Evolutionary conservation across 2,888 invertebrate genomes (phyloP).

Genomic region (Parthenolecanium corni): DNA sequence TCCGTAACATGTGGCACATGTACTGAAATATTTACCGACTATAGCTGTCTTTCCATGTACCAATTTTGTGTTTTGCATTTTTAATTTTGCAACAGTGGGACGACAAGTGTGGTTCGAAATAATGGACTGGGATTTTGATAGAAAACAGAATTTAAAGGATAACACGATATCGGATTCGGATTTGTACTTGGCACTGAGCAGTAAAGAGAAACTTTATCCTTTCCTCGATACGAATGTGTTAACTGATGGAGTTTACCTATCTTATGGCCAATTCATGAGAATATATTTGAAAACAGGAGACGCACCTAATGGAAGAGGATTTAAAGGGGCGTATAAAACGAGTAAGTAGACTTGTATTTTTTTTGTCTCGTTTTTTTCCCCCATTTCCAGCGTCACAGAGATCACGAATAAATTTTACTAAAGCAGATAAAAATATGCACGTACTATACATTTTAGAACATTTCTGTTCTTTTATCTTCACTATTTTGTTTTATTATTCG

Average conservation of each 20-base stretch:
- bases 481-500: too few species aligned
- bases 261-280: constrained; percentile 49
- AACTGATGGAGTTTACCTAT: constrained; percentile 56
- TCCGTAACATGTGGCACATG: too few species aligned
- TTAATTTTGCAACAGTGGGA: constrained; percentile 40
- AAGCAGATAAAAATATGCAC: too few species aligned
- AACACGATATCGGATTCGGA: constrained; percentile 16
- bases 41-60: too few species aligned
- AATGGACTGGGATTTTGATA: constrained; percentile 47
- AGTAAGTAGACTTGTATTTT: constrained; percentile 40
- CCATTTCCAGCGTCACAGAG: not conserved
- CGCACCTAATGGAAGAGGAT: constrained; percentile 54
- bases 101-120: constrained; percentile 62
- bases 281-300: constrained; percentile 53
- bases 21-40: too few species aligned
- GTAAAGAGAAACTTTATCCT: constrained; percentile 37
- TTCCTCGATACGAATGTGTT: constrained; percentile 46
- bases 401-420: too few species aligned
- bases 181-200: constrained; percentile 6
- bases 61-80: too few species aligned
- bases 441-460: not conserved
- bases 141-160: constrained; percentile 32
- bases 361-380: not conserved
- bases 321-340: constrained; percentile 53
- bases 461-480: too few species aligned